Base-by-base conservation (phyloP, 2,888 invertebrate species). In the Caenorhabditis sp. region DNA sequence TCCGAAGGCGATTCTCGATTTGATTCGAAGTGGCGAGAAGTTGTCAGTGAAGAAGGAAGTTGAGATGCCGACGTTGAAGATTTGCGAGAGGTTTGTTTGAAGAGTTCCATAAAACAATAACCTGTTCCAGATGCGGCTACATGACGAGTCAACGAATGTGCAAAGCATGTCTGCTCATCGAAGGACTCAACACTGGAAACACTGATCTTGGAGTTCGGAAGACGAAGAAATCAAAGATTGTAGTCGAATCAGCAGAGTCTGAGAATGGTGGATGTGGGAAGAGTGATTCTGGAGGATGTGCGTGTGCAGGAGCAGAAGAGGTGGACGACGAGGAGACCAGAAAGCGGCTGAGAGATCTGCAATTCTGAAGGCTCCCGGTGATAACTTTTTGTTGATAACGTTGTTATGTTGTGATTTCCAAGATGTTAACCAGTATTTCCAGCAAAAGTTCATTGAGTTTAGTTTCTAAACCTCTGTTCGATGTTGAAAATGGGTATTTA, bases 101-200 rank as follows among this genome's bases (percentile, higher is more conserved):
- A n/a, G n/a, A n/a, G n/a, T n/a, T n/a, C n/a, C n/a, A n/a, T n/a
- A n/a, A n/a, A n/a, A n/a, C n/a, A n/a, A n/a, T n/a, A n/a, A n/a
- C n/a, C n/a, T n/a, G 3, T 26, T 77, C 93, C 6, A 94, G 95
- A 55, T 99, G 99, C 93, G 95, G 96, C 32, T 98, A 93, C 88
- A 93, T 94, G 74, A 94, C 94, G n/a, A 98, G 98, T 82, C 97
- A 98, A 92, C 94, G 95, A 88, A 94, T 98, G 3, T 99, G 99
- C 92, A 98, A 99, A 92, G 98, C 99, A 0, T 99, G 99, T 92
- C 95, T 97, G 0, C 93, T 99, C 74, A 93, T 99, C 4, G 97
- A 98, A 93, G 98, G 98, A 0, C 94, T 99, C 1, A 98, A 99
- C 55, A 77, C 86, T 4, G 82, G 82, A 50, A 84, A 86, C 53